Evolutionary conservation across 1,140 invertebrate genomes (phyloP).

Genomic region (Zaprionus lachaisei): DNA sequence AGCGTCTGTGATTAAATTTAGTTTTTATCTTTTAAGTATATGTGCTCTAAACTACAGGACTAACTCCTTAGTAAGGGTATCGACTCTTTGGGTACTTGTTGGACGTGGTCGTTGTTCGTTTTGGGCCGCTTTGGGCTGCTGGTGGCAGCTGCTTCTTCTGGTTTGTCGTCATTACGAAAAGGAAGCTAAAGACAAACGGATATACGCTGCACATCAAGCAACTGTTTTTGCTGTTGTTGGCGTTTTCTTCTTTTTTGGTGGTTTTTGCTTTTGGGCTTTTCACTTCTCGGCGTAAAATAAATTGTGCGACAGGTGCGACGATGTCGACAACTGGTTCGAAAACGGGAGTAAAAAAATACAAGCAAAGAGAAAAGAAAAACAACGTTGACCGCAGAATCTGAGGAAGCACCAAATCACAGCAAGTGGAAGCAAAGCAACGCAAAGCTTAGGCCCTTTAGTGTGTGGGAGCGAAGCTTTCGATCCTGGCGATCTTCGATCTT

Average conservation of each 20-base stretch:
- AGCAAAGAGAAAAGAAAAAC: conserved; percentile 4
- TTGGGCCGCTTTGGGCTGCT: conserved; percentile 24
- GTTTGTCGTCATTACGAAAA: conserved; percentile 77
- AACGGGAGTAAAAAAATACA: conserved; percentile 8
- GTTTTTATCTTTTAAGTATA: no score
- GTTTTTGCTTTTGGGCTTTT: conserved; percentile 71
- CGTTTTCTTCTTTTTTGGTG: conserved; percentile 50
- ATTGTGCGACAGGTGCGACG: conserved; percentile 81
- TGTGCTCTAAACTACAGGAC: not conserved
- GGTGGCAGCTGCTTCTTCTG: conserved; percentile 76
- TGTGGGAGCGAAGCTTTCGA: conserved; percentile 78
- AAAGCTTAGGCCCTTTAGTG: conserved; percentile 55
- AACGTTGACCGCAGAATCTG: conserved; percentile 32
- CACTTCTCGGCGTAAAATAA: conserved; percentile 76
- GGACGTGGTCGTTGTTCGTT: conserved; percentile 14
- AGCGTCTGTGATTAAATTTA: not conserved
- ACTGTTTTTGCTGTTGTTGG: conserved; percentile 58
- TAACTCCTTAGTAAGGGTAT: conserved; percentile 29
- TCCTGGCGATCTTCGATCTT: conserved; percentile 53
- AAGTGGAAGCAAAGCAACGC: not conserved
- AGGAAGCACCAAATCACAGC: conserved; percentile 30
- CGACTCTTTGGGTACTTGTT: conserved; percentile 14
- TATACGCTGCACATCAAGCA: conserved; percentile 79
- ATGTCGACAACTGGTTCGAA: conserved; percentile 60
- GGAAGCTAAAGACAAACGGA: conserved; percentile 82